Conservation (phyloP, 1,140 invertebrate species). For the Eurosta solidaginis region DNA sequence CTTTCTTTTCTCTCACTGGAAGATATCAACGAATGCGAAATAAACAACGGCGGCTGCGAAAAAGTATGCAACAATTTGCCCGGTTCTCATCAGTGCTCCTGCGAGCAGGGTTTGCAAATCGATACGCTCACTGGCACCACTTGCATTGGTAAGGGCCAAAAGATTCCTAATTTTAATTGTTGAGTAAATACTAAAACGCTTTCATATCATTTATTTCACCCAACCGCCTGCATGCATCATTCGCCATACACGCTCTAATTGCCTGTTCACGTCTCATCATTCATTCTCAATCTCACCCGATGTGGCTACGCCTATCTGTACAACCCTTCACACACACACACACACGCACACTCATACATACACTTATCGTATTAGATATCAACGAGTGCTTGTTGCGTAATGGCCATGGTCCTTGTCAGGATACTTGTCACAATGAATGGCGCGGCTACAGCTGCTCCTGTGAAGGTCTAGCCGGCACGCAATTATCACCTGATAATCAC, state of each 20-base stretch:
- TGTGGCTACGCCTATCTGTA: not conserved
- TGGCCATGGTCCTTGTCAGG: slow-evolving; percentile 72
- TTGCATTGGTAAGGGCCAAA: slow-evolving; percentile 55
- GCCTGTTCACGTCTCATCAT: not conserved
- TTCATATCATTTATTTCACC: not conserved
- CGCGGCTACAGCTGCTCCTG: slow-evolving; percentile 70
- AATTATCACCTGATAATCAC: slow-evolving; percentile 65
- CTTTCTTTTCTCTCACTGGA: slow-evolving; percentile 26
- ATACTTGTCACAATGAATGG: slow-evolving; percentile 67
- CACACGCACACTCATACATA: not conserved
- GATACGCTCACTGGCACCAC: slow-evolving; percentile 37
- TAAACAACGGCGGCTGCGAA: slow-evolving; percentile 69
- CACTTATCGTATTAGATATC: slow-evolving; percentile 60
- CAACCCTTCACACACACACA: not conserved
- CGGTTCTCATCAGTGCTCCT: slow-evolving; percentile 73
- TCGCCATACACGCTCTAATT: not conserved
- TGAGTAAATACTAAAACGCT: not conserved
- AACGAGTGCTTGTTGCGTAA: slow-evolving; percentile 68
- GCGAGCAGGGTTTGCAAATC: slow-evolving; percentile 63
- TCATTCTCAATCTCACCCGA: not conserved
- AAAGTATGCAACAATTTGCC: slow-evolving; percentile 71
- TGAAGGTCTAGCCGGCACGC: slow-evolving; percentile 64
- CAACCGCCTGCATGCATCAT: not conserved
- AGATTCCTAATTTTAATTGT: not conserved
- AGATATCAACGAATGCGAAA: slow-evolving; percentile 80